phyloP scores from a whole-genome alignment of 1,140 invertebrate genomes.

The Drosophila mojavensis region DNA sequence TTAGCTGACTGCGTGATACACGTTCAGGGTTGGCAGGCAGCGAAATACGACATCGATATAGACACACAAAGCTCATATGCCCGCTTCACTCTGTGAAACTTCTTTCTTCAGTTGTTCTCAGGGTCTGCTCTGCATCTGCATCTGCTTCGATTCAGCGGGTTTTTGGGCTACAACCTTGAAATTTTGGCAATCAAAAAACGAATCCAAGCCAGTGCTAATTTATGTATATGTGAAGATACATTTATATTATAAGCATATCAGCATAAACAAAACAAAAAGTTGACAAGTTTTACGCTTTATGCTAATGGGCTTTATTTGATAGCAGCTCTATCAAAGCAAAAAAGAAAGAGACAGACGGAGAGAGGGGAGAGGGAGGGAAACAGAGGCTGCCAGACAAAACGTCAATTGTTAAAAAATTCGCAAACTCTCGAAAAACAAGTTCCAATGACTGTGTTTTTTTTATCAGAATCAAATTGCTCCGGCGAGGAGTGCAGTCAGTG shows the following conservation, averaged over 20 bases:
- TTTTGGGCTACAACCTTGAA: slow-evolving; percentile 31
- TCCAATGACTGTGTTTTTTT: slow-evolving; percentile 33
- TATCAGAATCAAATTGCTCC: slow-evolving; percentile 34
- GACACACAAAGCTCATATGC: too few species aligned
- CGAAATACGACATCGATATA: too few species aligned
- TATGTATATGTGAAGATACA: slow-evolving; percentile 4
- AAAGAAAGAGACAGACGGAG: neutral
- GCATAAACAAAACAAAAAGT: slow-evolving; percentile 34
- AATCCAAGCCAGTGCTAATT: slow-evolving; percentile 19
- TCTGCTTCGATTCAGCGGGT: slow-evolving; percentile 23
- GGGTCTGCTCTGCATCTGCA: slow-evolving; percentile 9
- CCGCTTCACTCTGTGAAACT: neutral
- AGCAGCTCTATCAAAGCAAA: neutral
- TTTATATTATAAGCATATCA: slow-evolving; percentile 1
- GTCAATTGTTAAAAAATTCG: slow-evolving; percentile 50
- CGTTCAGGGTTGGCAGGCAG: too few species aligned
- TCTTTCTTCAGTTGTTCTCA: slow-evolving; percentile 9
- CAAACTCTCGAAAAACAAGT: slow-evolving; percentile 61
- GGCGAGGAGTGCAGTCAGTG: neutral
- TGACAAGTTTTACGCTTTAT: slow-evolving; percentile 33
- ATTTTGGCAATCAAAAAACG: slow-evolving; percentile 21
- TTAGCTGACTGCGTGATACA: too few species aligned
- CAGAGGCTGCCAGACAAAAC: neutral
- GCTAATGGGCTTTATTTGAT: slow-evolving; percentile 13
- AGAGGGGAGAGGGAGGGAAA: neutral